Base-by-base conservation (phyloP, 35 echinoderm and acorn worm genomes). In the Ophiothrix spiculata region DNA sequence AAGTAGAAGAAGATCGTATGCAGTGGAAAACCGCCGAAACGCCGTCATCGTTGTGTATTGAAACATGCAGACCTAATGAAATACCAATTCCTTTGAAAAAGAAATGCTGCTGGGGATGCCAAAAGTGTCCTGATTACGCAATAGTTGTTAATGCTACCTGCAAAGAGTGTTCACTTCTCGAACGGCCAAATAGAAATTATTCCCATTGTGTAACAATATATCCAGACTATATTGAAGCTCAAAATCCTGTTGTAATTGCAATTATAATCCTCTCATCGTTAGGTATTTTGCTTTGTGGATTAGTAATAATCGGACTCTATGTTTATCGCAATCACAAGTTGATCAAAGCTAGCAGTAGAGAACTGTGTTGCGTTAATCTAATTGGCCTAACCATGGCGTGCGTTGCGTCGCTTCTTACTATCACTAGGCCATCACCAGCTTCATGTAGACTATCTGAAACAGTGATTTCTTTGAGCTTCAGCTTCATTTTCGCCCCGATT, bases 321-420 rank as follows among this genome's bases (percentile, higher is more conserved):
- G 73, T 76, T 11, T 40, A 90, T 32, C 73, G 69, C 28, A 83
- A 90, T n/a, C 64, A 75, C 36, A 63, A 15, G 0, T 35, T 90
- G 21, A 56, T 90, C 1, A 90, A 90, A 38, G 88, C 88, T n/a
- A 84, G 64, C 6, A 90, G 88, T 76, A 38, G 88, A 13, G 88
- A 90, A 38, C 80, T 90, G 32, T 84, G 80, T 12, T 90, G 45
- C 37, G 76, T 90, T 19, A 82, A 83, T 69, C 39, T 90, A 25
- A 37, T 39, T 37, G 88, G 88, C 8, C 81, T 83, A 31, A 23
- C 36, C 33, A 49, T 83, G 42, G 54, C 81, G 0, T 83, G 36
- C 54, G 81, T 54, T 17, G 81, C 81, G 32, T 49, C 32, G 1
- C 34, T 83, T 15, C 25, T 69, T 10, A 69, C 60, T n/a, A 25